These are phyloP conservation scores for Hyposoter dolosus DNA, from an alignment of 2,888 invertebrate species.

Conservation along the genomic window DNA sequence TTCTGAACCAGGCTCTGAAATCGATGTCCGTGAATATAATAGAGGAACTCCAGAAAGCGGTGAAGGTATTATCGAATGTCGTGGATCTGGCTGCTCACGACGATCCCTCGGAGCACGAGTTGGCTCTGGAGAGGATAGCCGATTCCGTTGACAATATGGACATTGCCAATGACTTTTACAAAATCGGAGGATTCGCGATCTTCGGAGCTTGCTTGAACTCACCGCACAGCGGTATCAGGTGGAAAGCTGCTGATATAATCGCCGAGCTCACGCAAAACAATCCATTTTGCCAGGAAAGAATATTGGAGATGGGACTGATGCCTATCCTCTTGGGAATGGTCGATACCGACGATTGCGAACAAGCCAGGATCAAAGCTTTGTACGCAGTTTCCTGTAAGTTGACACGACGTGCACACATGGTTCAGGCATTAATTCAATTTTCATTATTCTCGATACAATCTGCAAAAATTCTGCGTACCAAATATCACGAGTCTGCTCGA, in stretches of 20 bases:
- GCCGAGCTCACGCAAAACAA: constrained; percentile 95
- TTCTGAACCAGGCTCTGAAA: constrained; percentile 90
- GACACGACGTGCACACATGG: not conserved
- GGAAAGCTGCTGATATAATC: constrained; percentile 89
- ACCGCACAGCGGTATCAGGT: constrained; percentile 87
- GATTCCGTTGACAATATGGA: constrained; percentile 92
- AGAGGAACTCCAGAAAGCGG: constrained; percentile 88
- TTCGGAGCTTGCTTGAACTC: constrained; percentile 89
- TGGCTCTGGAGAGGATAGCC: constrained; percentile 89
- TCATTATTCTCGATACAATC: too few relatives aligned
- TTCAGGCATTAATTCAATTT: too few relatives aligned
- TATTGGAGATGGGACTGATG: constrained; percentile 89
- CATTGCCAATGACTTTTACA: constrained; percentile 93
- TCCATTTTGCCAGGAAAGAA: constrained; percentile 91
- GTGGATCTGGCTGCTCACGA: constrained; percentile 85
- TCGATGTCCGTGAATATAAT: constrained; percentile 90
- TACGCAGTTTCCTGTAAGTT: constrained; percentile 93
- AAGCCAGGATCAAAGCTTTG: constrained; percentile 89
- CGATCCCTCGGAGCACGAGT: constrained; percentile 87
- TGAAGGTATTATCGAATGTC: constrained; percentile 87
- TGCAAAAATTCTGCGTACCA: too few relatives aligned
- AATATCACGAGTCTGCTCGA: too few relatives aligned
- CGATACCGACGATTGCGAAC: constrained; percentile 86
- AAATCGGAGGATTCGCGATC: constrained; percentile 93
- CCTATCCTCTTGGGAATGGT: constrained; percentile 88